phyloP scores from a whole-genome alignment of 2,888 invertebrate genomes.

The Cyrtodaria siliqua region DNA sequence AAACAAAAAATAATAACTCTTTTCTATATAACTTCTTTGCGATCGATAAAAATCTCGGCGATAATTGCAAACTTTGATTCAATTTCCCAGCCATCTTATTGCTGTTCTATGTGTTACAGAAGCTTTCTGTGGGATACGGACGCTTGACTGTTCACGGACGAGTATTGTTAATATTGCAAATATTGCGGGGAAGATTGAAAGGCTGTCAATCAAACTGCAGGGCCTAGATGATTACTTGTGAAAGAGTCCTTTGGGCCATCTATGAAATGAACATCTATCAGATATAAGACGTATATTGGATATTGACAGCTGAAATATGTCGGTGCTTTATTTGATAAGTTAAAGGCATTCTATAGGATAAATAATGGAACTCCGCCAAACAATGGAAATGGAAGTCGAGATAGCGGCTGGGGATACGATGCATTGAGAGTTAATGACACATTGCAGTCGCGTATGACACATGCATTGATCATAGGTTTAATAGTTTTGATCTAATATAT shows the following conservation, averaged over 20 bases:
- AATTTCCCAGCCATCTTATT: slow-evolving; percentile 41
- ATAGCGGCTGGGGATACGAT: too few species aligned
- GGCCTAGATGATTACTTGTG: slow-evolving; percentile 31
- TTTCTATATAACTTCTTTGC: background rate
- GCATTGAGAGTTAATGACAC: too few species aligned
- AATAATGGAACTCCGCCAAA: too few species aligned
- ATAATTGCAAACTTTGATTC: slow-evolving; percentile 60
- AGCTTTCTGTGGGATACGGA: too few species aligned
- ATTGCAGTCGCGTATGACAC: too few species aligned
- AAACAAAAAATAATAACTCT: background rate
- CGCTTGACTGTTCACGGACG: background rate
- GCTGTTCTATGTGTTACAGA: too few species aligned
- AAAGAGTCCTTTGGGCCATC: slow-evolving; percentile 30
- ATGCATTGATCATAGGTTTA: too few species aligned
- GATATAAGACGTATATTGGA: slow-evolving; percentile 45
- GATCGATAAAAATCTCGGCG: slow-evolving; percentile 42
- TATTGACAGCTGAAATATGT: slow-evolving; percentile 35
- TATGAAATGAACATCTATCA: slow-evolving; percentile 41
- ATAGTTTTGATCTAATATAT: too few species aligned
- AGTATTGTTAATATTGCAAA: background rate
- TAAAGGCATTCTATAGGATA: background rate
- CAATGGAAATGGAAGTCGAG: too few species aligned
- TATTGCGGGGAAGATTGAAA: slow-evolving; percentile 37
- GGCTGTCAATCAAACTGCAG: slow-evolving; percentile 45
- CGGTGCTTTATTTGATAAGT: slow-evolving; percentile 8